phyloP scores from a whole-genome alignment of 92 coral and sea anemone genomes.

The Porites lobata region DNA sequence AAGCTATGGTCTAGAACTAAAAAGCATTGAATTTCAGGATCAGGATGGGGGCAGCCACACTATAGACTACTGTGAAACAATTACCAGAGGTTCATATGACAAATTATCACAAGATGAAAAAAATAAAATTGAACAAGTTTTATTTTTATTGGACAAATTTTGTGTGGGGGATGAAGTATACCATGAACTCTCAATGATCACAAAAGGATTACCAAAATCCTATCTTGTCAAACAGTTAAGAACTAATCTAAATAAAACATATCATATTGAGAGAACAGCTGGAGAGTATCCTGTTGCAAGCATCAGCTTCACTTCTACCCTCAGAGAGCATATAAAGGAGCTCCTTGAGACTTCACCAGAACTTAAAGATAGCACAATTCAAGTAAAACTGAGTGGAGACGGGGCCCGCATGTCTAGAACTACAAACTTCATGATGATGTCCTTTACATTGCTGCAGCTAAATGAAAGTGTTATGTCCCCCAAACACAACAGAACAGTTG shows the following conservation, averaged over 20 bases:
- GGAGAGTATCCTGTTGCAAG: slow-evolving; percentile 63
- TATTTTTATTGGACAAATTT: slow-evolving; percentile 66
- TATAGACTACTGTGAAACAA: slow-evolving; percentile 15
- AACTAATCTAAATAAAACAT: slow-evolving; percentile 36
- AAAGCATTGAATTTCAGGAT: slow-evolving; percentile 48
- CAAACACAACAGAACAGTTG: slow-evolving; percentile 60
- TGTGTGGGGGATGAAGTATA: slow-evolving; percentile 70
- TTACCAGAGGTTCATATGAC: neutral
- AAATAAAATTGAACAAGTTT: slow-evolving; percentile 47
- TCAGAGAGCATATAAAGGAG: slow-evolving; percentile 57
- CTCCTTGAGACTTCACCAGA: slow-evolving; percentile 31
- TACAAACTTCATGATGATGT: slow-evolving; percentile 53
- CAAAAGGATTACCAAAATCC: slow-evolving; percentile 62
- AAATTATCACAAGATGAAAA: slow-evolving; percentile 21
- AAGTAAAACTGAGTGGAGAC: slow-evolving; percentile 72
- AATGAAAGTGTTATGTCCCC: slow-evolving; percentile 71
- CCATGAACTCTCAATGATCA: slow-evolving; percentile 62
- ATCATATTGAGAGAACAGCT: slow-evolving; percentile 62
- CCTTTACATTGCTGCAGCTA: slow-evolving; percentile 53
- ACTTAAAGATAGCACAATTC: slow-evolving; percentile 3
- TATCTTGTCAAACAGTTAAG: slow-evolving; percentile 73
- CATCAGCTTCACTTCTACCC: slow-evolving; percentile 55
- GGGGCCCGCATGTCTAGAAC: slow-evolving; percentile 71
- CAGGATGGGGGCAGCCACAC: slow-evolving; percentile 38
- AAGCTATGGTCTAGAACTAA: slow-evolving; percentile 67